phyloP scores from a whole-genome alignment of 1,140 invertebrate genomes.

The Heliconius hewitsoni region DNA sequence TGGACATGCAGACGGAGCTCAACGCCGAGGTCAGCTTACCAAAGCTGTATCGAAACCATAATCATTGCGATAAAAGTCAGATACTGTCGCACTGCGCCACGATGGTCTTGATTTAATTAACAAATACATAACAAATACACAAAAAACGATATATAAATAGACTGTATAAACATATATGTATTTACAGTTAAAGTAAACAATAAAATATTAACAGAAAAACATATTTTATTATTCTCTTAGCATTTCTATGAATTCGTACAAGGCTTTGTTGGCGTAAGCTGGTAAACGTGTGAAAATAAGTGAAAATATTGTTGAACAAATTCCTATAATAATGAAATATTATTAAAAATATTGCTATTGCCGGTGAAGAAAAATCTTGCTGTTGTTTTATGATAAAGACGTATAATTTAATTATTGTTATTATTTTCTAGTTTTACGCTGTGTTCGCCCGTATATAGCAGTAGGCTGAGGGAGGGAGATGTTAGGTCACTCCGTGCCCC shows the following conservation, averaged over 20 bases:
- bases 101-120: too few species aligned
- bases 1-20: too few species aligned
- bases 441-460: too few species aligned
- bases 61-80: too few species aligned
- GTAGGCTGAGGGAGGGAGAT: too few species aligned
- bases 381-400: background rate
- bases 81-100: too few species aligned
- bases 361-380: background rate
- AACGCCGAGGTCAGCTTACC: too few species aligned
- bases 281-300: constrained; percentile 7
- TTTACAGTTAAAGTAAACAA: background rate
- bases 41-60: too few species aligned
- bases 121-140: too few species aligned
- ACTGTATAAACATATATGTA: background rate
- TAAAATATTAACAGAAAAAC: background rate
- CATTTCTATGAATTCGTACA: constrained; percentile 12
- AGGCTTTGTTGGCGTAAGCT: background rate
- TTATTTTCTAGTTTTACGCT: too few species aligned
- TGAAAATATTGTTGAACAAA: background rate
- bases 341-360: background rate
- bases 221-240: constrained; percentile 9
- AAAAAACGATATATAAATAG: background rate
- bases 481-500: too few species aligned
- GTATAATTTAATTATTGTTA: too few species aligned
- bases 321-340: background rate